Conservation (phyloP, 1,140 invertebrate species). For the Periplaneta americana region DNA sequence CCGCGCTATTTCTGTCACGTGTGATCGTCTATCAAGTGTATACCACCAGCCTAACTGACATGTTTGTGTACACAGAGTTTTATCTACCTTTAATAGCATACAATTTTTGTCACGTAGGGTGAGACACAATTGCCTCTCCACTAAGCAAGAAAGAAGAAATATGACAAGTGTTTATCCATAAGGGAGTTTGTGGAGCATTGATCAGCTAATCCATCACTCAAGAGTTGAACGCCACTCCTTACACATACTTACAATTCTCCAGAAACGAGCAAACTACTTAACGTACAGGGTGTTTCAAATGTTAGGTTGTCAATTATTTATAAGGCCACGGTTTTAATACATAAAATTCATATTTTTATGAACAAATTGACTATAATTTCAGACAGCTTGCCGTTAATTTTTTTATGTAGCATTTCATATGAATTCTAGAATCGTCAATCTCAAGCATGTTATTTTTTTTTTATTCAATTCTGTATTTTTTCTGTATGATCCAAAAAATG, state of each 20-base stretch:
- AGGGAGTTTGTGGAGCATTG: background rate
- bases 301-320: too few relatives aligned
- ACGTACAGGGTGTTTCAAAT: background rate
- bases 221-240: background rate
- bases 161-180: background rate
- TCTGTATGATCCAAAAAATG: too few relatives aligned
- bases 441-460: too few relatives aligned
- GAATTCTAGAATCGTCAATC: too few relatives aligned
- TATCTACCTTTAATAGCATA: background rate
- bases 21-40: background rate
- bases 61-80: background rate
- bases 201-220: background rate
- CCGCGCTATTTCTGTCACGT: background rate
- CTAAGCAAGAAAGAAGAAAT: too few relatives aligned
- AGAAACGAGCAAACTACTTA: background rate
- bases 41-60: background rate
- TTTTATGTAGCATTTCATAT: too few relatives aligned
- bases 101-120: background rate
- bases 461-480: too few relatives aligned
- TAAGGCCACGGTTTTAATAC: too few relatives aligned
- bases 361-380: too few relatives aligned
- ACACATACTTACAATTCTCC: background rate
- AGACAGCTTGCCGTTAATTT: too few relatives aligned
- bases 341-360: too few relatives aligned
- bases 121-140: background rate